Conservation (phyloP, 35 echinoderm and acorn worm genomes). For the Hemicentrotus pulcherrimus region DNA sequence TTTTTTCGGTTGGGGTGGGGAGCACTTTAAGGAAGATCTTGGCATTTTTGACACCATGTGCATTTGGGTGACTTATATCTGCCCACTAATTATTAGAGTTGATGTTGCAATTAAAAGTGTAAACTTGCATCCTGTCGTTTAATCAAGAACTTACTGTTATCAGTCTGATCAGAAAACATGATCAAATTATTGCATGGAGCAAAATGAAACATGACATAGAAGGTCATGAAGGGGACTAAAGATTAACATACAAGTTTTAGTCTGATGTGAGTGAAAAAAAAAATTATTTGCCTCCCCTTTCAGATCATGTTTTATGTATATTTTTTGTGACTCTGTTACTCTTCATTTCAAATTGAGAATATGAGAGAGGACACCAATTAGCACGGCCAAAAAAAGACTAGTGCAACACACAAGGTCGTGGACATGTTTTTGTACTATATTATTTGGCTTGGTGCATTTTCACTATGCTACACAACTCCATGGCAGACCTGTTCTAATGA, state of each 20-base stretch:
- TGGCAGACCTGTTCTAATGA: not conserved
- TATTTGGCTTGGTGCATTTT: not conserved
- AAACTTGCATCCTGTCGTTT: not conserved
- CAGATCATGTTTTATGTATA: not conserved
- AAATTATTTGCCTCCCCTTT: not conserved
- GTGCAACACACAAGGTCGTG: not conserved
- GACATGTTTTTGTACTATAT: not conserved
- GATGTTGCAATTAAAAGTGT: conserved; percentile 3
- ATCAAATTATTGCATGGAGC: not conserved
- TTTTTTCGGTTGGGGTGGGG: too few species aligned
- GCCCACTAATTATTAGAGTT: not conserved
- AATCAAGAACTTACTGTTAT: not conserved
- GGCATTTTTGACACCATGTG: not conserved
- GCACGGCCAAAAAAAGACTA: not conserved
- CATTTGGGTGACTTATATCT: not conserved
- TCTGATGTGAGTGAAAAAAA: not conserved
- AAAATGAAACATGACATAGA: not conserved
- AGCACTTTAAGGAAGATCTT: not conserved
- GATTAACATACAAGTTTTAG: not conserved
- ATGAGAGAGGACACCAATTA: not conserved
- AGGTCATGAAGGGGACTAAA: not conserved
- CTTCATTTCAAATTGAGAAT: not conserved
- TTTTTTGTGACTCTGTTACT: not conserved
- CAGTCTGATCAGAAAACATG: conserved; percentile 11
- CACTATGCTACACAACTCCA: not conserved